Evolutionary conservation across 2,797 vertebrate species (phyloP).

Genomic region (Lepidocolaptes lacrymiger): DNA sequence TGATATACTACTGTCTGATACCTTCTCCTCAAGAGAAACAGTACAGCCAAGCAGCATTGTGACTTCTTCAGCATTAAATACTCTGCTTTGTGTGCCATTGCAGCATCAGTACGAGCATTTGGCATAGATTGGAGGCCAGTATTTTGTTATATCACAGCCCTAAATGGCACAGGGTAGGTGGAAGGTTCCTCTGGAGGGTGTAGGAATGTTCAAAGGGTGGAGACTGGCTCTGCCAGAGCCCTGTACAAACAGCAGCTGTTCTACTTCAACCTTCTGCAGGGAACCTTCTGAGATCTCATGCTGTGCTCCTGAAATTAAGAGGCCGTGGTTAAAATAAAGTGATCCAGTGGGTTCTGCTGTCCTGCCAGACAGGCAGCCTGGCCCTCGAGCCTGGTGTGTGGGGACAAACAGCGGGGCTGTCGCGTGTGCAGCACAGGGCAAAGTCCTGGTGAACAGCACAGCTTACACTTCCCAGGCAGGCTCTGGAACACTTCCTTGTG

Average conservation of each 20-base stretch:
- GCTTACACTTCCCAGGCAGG: not conserved
- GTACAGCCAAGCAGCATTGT: not conserved
- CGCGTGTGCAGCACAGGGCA: rapidly evolving
- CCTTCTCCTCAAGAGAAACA: not conserved
- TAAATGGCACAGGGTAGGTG: not conserved
- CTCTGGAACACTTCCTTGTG: not conserved
- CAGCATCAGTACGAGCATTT: not conserved
- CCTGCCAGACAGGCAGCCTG: not conserved
- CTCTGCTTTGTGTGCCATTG: not conserved
- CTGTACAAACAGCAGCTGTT: not conserved
- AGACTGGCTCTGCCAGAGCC: not conserved
- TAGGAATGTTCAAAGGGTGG: not conserved
- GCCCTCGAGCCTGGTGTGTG: not conserved
- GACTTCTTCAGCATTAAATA: not conserved
- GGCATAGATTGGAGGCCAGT: rapidly evolving
- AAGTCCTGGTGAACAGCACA: not conserved
- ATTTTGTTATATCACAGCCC: not conserved
- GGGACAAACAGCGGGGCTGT: not conserved
- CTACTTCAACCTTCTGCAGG: not conserved
- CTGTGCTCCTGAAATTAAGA: not conserved
- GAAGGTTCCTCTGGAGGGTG: not conserved
- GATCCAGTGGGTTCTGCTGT: not conserved
- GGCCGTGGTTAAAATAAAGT: not conserved
- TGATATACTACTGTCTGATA: not conserved
- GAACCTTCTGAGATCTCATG: rapidly evolving